Percentiles rank a stretch among this genome's conserved stretches.
Conservation (phyloP, 2,113 vertebrate genomes). For the Lagenorhynchus albirostris region DNA sequence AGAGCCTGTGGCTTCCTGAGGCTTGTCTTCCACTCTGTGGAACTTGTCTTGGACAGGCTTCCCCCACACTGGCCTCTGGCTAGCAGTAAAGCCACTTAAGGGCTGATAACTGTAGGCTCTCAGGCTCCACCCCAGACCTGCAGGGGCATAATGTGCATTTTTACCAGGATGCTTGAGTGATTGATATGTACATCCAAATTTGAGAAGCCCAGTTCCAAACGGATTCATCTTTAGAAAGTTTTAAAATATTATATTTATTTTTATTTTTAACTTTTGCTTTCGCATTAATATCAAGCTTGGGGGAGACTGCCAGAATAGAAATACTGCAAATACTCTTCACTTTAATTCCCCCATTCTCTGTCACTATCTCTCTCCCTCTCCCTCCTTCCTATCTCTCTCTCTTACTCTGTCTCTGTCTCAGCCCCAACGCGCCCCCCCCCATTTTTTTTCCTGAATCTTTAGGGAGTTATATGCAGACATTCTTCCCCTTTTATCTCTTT, state of each 20-base stretch:
- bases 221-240: not conserved
- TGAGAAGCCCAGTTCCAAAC: not conserved
- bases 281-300: not conserved
- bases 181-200: not conserved
- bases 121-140: not conserved
- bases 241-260: not conserved
- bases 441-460: not conserved
- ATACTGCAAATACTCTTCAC: not conserved
- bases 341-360: not conserved
- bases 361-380: not conserved
- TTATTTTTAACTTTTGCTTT: slow-evolving; percentile 5
- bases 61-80: not conserved
- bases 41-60: not conserved
- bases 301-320: not conserved
- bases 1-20: not conserved
- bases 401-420: not conserved
- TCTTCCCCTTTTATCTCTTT: not conserved
- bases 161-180: not conserved
- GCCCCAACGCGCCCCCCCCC: not conserved
- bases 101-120: not conserved
- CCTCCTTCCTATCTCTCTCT: too few species aligned
- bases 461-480: not conserved
- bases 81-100: not conserved
- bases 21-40: not conserved
- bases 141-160: not conserved